These are phyloP conservation scores for Galbula dea DNA, from an alignment of 2,113 vertebrate species.

Conservation along the genomic window DNA sequence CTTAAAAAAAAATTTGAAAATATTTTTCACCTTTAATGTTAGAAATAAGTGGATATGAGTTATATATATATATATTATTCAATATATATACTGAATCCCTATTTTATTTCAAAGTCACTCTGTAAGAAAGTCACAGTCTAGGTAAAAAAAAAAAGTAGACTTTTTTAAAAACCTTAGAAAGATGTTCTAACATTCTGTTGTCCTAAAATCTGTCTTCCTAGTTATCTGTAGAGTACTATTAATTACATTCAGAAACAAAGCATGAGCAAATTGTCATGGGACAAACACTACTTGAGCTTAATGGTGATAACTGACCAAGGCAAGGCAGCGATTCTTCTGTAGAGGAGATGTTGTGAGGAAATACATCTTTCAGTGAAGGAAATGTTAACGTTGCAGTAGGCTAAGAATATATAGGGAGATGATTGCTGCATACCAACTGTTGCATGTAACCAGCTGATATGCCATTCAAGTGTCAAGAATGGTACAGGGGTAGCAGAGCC, in stretches of 20 bases:
- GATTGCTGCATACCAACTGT: background rate
- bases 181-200: background rate
- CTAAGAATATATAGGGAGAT: background rate
- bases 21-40: background rate
- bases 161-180: background rate
- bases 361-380: background rate
- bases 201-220: background rate
- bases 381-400: background rate
- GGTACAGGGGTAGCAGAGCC: background rate
- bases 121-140: background rate
- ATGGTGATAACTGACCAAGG: background rate
- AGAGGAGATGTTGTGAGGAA: background rate
- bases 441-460: background rate
- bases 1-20: background rate
- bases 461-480: background rate
- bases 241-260: background rate
- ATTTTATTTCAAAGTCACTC: background rate
- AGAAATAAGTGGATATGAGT: background rate
- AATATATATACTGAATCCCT: no score
- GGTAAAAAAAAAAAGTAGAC: background rate
- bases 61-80: no score
- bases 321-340: background rate
- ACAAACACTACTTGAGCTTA: background rate
- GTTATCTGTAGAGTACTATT: background rate
- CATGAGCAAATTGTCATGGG: background rate